Conservation (phyloP, 2,113 vertebrate genomes). For the Lepus europaeus region DNA sequence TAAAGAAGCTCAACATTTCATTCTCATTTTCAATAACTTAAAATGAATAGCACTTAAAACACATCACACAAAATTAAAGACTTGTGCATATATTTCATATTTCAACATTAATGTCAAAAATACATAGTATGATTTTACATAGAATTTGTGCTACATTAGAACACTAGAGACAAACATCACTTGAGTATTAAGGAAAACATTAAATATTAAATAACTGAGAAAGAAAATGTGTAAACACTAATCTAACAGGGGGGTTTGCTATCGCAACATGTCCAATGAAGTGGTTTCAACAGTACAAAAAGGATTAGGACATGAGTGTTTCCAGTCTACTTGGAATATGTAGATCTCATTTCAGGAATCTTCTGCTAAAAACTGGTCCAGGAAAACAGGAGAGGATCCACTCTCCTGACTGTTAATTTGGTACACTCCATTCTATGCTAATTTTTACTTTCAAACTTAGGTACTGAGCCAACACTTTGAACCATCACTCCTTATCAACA, state of each 20-base stretch:
- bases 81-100: slow-evolving; percentile 97
- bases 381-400: slow-evolving; percentile 81
- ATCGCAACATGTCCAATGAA: slow-evolving; percentile 98
- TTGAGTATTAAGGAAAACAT: slow-evolving; percentile 98
- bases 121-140: slow-evolving; percentile 99
- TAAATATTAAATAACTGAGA: slow-evolving; percentile 99
- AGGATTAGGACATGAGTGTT: slow-evolving; percentile 92
- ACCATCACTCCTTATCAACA: slow-evolving; percentile 89
- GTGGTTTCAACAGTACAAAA: slow-evolving; percentile 98
- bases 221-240: slow-evolving; percentile 98
- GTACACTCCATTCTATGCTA: slow-evolving; percentile 74
- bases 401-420: slow-evolving; percentile 78
- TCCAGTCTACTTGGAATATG: slow-evolving; percentile 95
- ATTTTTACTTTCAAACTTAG: slow-evolving; percentile 75
- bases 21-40: slow-evolving; percentile 88
- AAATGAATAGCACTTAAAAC: slow-evolving; percentile 88
- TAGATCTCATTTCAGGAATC: slow-evolving; percentile 92
- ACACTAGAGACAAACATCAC: slow-evolving; percentile 97
- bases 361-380: slow-evolving; percentile 88
- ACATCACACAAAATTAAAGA: slow-evolving; percentile 90
- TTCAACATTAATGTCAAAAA: slow-evolving; percentile 99
- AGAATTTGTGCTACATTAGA: slow-evolving; percentile 98
- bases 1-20: slow-evolving; percentile 86
- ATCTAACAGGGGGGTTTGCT: slow-evolving; percentile 95
- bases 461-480: slow-evolving; percentile 75